These are phyloP conservation scores for Microchirus variegatus DNA, from an alignment of 2,797 vertebrate species.

Conservation along the genomic window DNA sequence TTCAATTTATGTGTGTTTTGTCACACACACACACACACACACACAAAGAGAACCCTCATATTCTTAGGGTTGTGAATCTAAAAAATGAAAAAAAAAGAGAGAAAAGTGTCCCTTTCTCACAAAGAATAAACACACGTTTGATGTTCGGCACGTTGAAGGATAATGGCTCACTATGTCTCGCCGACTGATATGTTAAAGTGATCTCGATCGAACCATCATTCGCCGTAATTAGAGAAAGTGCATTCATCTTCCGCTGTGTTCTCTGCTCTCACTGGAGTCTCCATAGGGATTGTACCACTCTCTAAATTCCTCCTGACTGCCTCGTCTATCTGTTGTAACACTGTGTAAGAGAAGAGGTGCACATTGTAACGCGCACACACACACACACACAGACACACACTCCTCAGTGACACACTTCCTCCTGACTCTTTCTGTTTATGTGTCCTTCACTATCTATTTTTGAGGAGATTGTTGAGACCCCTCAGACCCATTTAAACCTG, in stretches of 20 bases:
- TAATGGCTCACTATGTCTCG: constrained; percentile 62
- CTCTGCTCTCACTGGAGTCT: constrained; percentile 49
- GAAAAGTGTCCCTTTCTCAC: constrained; percentile 8
- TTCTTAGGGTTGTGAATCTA: background rate
- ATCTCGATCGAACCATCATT: constrained; percentile 60
- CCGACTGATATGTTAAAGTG: constrained; percentile 51
- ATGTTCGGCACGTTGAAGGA: constrained; percentile 38
- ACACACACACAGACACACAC: too few species aligned
- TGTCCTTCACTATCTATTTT: background rate
- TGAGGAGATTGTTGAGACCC: background rate
- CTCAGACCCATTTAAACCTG: background rate
- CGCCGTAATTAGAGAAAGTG: constrained; percentile 70
- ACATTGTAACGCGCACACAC: constrained; percentile 51
- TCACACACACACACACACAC: too few species aligned
- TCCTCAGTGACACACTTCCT: too few species aligned
- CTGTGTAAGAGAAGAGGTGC: constrained; percentile 70
- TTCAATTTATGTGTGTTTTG: constrained; percentile 43
- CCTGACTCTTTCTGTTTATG: too few species aligned
- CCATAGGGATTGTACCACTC: constrained; percentile 68
- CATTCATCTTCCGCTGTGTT: constrained; percentile 68
- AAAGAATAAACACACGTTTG: constrained; percentile 43
- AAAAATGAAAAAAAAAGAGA: background rate
- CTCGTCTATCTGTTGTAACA: constrained; percentile 70
- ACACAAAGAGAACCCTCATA: background rate
- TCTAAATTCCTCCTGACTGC: constrained; percentile 56